A percentile compares a stretch with the other conserved stretches of the same genome.
phyloP scores from a whole-genome alignment of 1,140 invertebrate genomes.

The Dendrolimus kikuchii region DNA sequence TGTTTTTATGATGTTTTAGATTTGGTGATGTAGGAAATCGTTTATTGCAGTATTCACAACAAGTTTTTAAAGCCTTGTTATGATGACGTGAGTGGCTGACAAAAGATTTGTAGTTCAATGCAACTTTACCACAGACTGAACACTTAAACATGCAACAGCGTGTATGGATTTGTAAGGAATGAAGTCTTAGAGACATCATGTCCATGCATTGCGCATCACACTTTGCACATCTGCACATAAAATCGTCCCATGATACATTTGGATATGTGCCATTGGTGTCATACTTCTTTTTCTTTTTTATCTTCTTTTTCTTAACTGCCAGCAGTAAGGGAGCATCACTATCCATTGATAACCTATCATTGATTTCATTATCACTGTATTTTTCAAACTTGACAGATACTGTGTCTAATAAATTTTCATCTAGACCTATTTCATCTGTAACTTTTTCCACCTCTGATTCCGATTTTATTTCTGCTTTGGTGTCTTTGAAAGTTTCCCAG shows the following conservation, averaged over 20 bases:
- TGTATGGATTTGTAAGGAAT: slow-evolving; percentile 52
- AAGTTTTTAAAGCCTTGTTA: slow-evolving; percentile 39
- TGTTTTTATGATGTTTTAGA: slow-evolving; percentile 40
- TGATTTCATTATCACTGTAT: slow-evolving; percentile 23
- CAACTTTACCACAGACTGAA: slow-evolving; percentile 41
- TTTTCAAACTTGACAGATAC: slow-evolving; percentile 37
- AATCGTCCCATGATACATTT: slow-evolving; percentile 46
- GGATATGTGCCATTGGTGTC: slow-evolving; percentile 2
- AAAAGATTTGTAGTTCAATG: slow-evolving; percentile 38
- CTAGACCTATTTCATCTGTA: slow-evolving; percentile 2
- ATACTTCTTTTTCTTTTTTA: slow-evolving; percentile 21
- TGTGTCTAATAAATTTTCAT: slow-evolving; percentile 11
- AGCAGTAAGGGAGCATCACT: slow-evolving; percentile 36
- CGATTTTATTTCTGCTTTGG: slow-evolving; percentile 43
- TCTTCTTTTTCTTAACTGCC: slow-evolving; percentile 36
- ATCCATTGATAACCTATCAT: too few relatives aligned
- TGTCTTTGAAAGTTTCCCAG: slow-evolving; percentile 44
- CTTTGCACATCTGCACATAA: slow-evolving; percentile 47
- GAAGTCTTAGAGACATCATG: slow-evolving; percentile 43
- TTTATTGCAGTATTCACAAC: slow-evolving; percentile 57
- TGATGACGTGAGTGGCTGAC: slow-evolving; percentile 45
- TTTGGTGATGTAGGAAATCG: slow-evolving; percentile 28
- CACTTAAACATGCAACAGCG: slow-evolving; percentile 54
- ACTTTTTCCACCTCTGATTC: slow-evolving; percentile 12
- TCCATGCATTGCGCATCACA: slow-evolving; percentile 58